A percentile compares a stretch with the other conserved stretches of the same genome.
These are phyloP conservation scores for Squalus acanthias DNA, from an alignment of 2,797 vertebrate species.

Conservation along the genomic window DNA sequence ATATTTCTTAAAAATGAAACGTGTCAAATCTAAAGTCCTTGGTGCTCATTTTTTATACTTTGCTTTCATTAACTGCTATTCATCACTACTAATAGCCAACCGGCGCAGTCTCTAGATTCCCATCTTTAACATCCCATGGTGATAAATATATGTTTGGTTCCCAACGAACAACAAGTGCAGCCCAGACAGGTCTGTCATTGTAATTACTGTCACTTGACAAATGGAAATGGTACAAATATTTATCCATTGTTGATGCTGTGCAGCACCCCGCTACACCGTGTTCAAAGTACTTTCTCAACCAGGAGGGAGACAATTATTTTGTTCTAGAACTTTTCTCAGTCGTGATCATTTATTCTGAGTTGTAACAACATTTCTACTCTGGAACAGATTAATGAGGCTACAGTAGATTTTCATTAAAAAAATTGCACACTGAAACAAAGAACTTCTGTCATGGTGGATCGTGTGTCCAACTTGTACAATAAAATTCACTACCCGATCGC, in stretches of 20 bases:
- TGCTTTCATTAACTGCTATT: background rate
- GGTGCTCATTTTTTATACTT: background rate
- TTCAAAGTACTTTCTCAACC: background rate
- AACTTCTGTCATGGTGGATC: background rate
- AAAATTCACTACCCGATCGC: background rate
- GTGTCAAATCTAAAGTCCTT: background rate
- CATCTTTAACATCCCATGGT: background rate
- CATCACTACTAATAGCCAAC: background rate
- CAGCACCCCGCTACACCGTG: background rate
- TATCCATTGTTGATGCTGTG: background rate
- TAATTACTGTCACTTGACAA: background rate
- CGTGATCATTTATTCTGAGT: background rate
- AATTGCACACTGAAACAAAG: background rate
- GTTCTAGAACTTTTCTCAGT: background rate
- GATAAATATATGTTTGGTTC: conserved; percentile 8
- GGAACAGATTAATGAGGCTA: background rate
- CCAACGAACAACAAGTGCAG: background rate
- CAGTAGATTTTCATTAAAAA: background rate
- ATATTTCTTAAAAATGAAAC: background rate
- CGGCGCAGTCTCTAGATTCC: background rate
- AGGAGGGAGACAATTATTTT: background rate
- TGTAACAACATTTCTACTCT: background rate
- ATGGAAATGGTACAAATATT: background rate
- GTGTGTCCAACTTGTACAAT: background rate
- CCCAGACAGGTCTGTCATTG: background rate